These are phyloP conservation scores for Anabacerthia variegaticeps DNA, from an alignment of 2,797 vertebrate genomes.

Conservation along the genomic window DNA sequence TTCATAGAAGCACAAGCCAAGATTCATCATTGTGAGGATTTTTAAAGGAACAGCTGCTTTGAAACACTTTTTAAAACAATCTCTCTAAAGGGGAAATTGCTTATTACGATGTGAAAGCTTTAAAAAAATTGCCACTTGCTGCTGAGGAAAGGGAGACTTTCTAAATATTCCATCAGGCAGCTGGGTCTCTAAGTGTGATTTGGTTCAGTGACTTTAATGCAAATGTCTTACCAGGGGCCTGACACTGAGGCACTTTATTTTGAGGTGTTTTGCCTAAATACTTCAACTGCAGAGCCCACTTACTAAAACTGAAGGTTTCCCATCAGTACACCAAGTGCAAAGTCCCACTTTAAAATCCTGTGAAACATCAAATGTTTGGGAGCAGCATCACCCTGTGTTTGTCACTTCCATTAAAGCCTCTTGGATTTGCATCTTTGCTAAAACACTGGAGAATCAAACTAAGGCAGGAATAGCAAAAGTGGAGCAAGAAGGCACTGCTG, in stretches of 20 bases:
- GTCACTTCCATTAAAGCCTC: neutral
- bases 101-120: neutral
- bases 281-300: neutral
- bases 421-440: neutral
- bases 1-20: neutral
- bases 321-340: neutral
- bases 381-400: neutral
- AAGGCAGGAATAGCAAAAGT: neutral
- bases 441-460: neutral
- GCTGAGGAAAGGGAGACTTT: neutral
- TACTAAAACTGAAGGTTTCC: neutral
- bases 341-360: neutral
- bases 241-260: neutral
- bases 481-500: neutral
- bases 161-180: neutral
- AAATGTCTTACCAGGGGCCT: neutral
- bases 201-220: neutral
- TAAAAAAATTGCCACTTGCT: neutral
- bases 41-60: neutral
- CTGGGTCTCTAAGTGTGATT: neutral
- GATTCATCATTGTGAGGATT: neutral
- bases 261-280: neutral
- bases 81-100: neutral
- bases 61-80: neutral
- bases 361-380: neutral